A percentile compares a stretch with the other conserved stretches of the same genome.
Evolutionary conservation across 2,888 invertebrate genomes (phyloP).

Genomic region (Archaeoteleia sp.): DNA sequence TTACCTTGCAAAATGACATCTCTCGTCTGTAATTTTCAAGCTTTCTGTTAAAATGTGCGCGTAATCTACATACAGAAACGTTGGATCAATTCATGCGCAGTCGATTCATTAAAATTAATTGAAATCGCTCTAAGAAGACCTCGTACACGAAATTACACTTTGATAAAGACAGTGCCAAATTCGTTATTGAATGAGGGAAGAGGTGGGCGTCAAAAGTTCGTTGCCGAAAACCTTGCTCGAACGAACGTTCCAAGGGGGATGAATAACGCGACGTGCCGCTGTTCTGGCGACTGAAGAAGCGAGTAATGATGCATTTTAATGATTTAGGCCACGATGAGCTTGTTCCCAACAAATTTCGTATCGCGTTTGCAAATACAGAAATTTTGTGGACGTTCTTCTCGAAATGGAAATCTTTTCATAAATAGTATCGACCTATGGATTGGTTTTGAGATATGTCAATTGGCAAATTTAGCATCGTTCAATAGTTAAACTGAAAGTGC

Average conservation of each 20-base stretch:
- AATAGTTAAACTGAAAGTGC: too few species aligned
- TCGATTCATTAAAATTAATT: slow-evolving; percentile 52
- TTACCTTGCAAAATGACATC: not conserved
- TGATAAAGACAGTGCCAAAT: slow-evolving; percentile 37
- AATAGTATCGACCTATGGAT: too few species aligned
- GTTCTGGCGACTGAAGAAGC: slow-evolving; percentile 17
- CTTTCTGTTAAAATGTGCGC: slow-evolving; percentile 15
- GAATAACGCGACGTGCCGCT: slow-evolving; percentile 28
- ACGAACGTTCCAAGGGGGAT: not conserved
- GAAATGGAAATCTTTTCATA: too few species aligned
- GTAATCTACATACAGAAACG: slow-evolving; percentile 15
- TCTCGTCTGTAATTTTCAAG: slow-evolving; percentile 2
- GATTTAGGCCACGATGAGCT: slow-evolving; percentile 35
- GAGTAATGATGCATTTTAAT: slow-evolving; percentile 50
- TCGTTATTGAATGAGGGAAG: slow-evolving; percentile 23
- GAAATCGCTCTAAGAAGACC: slow-evolving; percentile 40
- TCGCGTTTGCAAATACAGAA: slow-evolving; percentile 39
- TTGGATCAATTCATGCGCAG: slow-evolving; percentile 37
- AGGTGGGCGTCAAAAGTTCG: slow-evolving; percentile 35
- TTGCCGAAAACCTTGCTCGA: slow-evolving; percentile 6
- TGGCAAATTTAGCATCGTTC: too few species aligned
- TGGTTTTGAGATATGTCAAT: too few species aligned
- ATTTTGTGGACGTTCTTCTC: slow-evolving; percentile 19
- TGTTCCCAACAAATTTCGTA: slow-evolving; percentile 16
- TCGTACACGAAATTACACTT: slow-evolving; percentile 38